These are phyloP conservation scores for Cichladusa arquata DNA, from an alignment of 2,113 vertebrate species.

Conservation along the genomic window DNA sequence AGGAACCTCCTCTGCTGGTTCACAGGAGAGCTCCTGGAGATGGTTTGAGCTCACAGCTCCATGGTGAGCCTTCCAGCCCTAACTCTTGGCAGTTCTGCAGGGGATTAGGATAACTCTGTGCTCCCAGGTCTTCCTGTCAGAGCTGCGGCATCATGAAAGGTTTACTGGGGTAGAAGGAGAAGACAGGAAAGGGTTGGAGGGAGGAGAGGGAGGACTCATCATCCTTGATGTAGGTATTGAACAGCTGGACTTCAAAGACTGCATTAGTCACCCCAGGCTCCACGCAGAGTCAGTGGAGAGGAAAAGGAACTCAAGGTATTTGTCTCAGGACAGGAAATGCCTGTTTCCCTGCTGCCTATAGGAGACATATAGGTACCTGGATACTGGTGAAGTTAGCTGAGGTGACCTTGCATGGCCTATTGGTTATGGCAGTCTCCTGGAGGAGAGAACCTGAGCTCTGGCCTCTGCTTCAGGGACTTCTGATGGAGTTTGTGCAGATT, in stretches of 20 bases:
- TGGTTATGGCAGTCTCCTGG: neutral
- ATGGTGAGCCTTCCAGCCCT: neutral
- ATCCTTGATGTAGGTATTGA: neutral
- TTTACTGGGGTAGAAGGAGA: neutral
- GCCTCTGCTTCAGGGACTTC: neutral
- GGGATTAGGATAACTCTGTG: neutral
- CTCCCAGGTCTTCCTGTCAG: neutral
- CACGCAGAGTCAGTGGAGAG: neutral
- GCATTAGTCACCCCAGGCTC: neutral
- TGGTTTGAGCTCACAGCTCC: neutral
- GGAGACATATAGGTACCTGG: neutral
- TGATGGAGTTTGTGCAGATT: neutral
- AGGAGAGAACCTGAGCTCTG: neutral
- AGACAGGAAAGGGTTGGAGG: neutral
- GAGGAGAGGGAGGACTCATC: neutral
- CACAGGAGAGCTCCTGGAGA: neutral
- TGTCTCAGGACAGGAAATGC: conserved; percentile 45
- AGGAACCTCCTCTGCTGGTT: neutral
- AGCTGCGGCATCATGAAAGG: neutral
- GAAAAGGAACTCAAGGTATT: neutral
- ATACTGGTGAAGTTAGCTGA: neutral
- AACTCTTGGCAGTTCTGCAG: neutral
- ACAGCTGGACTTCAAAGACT: conserved; percentile 35
- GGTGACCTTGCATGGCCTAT: neutral
- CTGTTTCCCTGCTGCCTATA: neutral